Base-by-base conservation (phyloP, 2,888 invertebrate genomes). In the Onthophagus sagittarius region DNA sequence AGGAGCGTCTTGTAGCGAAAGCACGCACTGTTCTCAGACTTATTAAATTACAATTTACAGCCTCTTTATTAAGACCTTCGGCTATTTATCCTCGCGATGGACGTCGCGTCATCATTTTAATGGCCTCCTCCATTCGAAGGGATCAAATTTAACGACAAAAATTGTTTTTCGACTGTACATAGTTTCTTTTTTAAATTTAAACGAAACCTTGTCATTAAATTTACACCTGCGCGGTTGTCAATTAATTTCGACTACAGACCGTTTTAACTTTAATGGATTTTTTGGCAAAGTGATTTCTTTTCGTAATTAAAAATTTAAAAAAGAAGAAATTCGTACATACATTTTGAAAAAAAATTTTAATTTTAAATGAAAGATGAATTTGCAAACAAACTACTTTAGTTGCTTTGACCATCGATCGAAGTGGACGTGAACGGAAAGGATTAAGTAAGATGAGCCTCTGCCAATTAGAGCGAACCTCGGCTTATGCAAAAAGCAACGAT, bases 401-500 rank as follows among this genome's bases (percentile, higher is more conserved):
- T 9, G 6, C 7, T 53, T 7, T 53, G 39, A 7, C 11, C 39
- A 7, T 53, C 11, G 39, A 53, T 53, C 39, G 6, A 53, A 15
- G 1, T 7, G 67, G n/a, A 15, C 31, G 23, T 67, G 9, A 67
- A 67, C 67, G 67, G 67, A 67, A 67, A 32, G 67, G 67, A 67
- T 67, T 67, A 67, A 67, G 31, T 67, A 23, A 67, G 67, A 67
- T n/a, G 32, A 67, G 31, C 32, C n/a, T 62, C 53, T n/a, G 63
- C 70, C 53, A 70, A 70, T 70, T 70, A 70, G 70, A 23, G 70
- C 15, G 15, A 13, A 32, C 67, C 67, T 39, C 31, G 53, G 11
- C 53, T 23, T 70, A 70, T 70, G 70, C 70, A 70, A 70, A 70
- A 70, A 11, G 70, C 70, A 70, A 70, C 70, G 70, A 62, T 70